Conservation (phyloP, 2,113 vertebrate species). For the Ranitomeya imitator region DNA sequence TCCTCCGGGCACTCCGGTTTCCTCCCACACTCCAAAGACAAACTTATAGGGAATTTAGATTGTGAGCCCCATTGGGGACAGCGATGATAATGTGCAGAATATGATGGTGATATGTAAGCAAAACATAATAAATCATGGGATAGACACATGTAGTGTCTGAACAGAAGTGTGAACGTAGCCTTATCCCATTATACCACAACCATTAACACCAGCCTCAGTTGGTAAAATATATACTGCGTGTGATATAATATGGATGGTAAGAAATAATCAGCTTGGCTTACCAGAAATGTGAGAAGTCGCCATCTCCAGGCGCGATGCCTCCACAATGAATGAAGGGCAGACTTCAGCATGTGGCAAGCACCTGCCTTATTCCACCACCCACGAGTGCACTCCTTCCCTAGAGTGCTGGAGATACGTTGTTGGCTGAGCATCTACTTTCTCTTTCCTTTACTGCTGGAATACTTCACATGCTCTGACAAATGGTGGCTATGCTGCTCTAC, state of each 20-base stretch:
- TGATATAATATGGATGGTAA: neutral
- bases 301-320: neutral
- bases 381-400: neutral
- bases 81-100: too few relatives aligned
- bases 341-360: neutral
- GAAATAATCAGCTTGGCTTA: neutral
- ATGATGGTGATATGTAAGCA: too few relatives aligned
- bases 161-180: too few relatives aligned
- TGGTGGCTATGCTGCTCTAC: conserved; percentile 20
- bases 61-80: too few relatives aligned
- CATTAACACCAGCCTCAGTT: neutral
- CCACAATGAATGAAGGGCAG: neutral
- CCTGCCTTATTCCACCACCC: neutral
- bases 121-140: too few relatives aligned
- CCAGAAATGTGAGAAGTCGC: neutral
- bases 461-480: conserved; percentile 14
- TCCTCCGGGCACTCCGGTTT: too few relatives aligned
- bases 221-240: neutral
- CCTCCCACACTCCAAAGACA: too few relatives aligned
- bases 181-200: neutral
- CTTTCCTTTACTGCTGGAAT: neutral
- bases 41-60: too few relatives aligned
- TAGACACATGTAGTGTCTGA: too few relatives aligned
- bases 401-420: neutral
- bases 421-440: conserved; percentile 17